phyloP scores from a whole-genome alignment of 2,113 vertebrate genomes.

The Brevimyrus niger region DNA sequence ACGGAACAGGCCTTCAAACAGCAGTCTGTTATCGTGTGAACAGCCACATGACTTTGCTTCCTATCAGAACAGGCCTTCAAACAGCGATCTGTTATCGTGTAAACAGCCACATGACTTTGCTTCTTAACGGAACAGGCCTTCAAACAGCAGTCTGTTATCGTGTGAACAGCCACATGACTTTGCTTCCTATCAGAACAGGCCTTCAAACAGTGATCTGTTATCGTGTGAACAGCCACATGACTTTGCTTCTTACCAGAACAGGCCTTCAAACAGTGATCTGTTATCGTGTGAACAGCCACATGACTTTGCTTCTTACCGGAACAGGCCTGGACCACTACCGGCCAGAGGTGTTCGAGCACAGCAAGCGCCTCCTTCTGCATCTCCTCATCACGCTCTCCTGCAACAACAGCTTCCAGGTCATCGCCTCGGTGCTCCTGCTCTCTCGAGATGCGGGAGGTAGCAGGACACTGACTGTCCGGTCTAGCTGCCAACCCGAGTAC shows the following conservation, averaged over 20 bases:
- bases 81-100: background rate
- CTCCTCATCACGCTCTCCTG: slow-evolving; percentile 89
- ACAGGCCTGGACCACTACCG: slow-evolving; percentile 95
- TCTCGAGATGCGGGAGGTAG: slow-evolving; percentile 86
- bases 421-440: slow-evolving; percentile 89
- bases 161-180: too few relatives aligned
- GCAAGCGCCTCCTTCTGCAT: slow-evolving; percentile 89
- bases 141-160: too few relatives aligned
- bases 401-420: slow-evolving; percentile 87
- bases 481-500: slow-evolving; percentile 80
- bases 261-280: too few relatives aligned
- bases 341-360: slow-evolving; percentile 95
- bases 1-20: slow-evolving; percentile 79
- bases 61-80: too few relatives aligned
- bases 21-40: too few relatives aligned
- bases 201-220: too few relatives aligned
- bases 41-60: too few relatives aligned
- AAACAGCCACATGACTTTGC: background rate
- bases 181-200: too few relatives aligned
- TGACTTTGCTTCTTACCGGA: slow-evolving; percentile 23
- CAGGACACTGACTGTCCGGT: slow-evolving; percentile 87
- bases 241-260: too few relatives aligned
- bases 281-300: background rate
- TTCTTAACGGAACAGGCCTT: too few relatives aligned
- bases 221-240: too few relatives aligned